phyloP scores from a whole-genome alignment of 2,888 invertebrate species.

The Orgyia antiqua region DNA sequence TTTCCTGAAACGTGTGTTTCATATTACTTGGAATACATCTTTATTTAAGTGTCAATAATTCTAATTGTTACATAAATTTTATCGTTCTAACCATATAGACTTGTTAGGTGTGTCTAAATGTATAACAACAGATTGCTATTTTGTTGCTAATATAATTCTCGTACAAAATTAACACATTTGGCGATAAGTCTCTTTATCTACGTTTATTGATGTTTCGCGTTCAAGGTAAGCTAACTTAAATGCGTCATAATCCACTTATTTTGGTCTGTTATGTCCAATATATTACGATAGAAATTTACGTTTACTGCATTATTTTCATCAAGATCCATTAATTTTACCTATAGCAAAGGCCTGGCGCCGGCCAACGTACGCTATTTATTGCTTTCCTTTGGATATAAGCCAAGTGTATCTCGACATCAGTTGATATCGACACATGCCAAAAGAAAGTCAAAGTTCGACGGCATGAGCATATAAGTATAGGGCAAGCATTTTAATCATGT shows the following conservation, averaged over 20 bases:
- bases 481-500: conserved; percentile 18
- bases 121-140: no score
- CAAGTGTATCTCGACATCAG: conserved; percentile 48
- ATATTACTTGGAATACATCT: no score
- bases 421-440: conserved; percentile 53
- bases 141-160: no score
- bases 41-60: no score
- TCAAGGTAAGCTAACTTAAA: conserved; percentile 21
- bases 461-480: conserved; percentile 34
- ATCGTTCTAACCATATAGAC: no score
- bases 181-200: no score
- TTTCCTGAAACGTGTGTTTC: no score
- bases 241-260: no score
- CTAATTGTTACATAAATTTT: no score
- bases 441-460: conserved; percentile 72
- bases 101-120: no score
- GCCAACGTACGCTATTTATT: conserved; percentile 62
- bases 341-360: conserved; percentile 56
- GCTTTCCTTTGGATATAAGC: conserved; percentile 59
- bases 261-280: no score
- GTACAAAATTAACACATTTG: no score
- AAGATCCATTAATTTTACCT: conserved; percentile 35
- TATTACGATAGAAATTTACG: conserved; percentile 31
- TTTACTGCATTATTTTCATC: conserved; percentile 50
- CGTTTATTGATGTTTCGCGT: conserved; percentile 8